Percentiles rank a stretch among this genome's conserved stretches.
These are phyloP conservation scores for Agonopterix alstromeriana DNA, from an alignment of 2,888 invertebrate species.

Conservation along the genomic window DNA sequence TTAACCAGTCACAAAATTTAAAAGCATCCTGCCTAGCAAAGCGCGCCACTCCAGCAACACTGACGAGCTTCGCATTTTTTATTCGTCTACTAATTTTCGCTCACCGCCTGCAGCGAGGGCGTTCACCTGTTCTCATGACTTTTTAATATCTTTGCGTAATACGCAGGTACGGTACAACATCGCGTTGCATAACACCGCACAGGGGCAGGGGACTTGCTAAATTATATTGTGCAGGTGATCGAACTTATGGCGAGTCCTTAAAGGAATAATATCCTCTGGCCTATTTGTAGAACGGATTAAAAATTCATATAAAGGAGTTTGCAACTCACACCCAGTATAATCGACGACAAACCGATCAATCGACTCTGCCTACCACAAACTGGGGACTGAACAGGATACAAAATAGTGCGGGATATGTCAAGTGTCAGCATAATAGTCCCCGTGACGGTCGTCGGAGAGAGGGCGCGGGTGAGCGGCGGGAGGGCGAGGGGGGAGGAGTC, in stretches of 20 bases:
- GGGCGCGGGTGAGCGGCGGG: conserved; percentile 3
- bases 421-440: conserved; percentile 29
- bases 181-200: not conserved
- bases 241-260: not conserved
- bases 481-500: conserved; percentile 4
- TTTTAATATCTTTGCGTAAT: conserved; percentile 28
- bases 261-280: no score
- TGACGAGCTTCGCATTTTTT: not conserved
- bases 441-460: conserved; percentile 14
- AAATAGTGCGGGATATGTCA: conserved; percentile 15
- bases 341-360: no score
- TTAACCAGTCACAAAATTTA: not conserved
- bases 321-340: no score
- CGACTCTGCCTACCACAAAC: no score
- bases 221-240: conserved; percentile 6
- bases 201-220: not conserved
- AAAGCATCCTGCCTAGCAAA: not conserved
- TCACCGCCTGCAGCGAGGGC: conserved; percentile 19
- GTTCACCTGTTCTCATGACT: conserved; percentile 31
- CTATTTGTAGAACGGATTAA: no score
- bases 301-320: no score
- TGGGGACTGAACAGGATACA: no score
- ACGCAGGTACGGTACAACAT: not conserved
- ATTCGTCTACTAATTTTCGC: not conserved
- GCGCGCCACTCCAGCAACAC: not conserved